Evolutionary conservation across 1,140 invertebrate genomes (phyloP).

Genomic region (Anastatus disparis): DNA sequence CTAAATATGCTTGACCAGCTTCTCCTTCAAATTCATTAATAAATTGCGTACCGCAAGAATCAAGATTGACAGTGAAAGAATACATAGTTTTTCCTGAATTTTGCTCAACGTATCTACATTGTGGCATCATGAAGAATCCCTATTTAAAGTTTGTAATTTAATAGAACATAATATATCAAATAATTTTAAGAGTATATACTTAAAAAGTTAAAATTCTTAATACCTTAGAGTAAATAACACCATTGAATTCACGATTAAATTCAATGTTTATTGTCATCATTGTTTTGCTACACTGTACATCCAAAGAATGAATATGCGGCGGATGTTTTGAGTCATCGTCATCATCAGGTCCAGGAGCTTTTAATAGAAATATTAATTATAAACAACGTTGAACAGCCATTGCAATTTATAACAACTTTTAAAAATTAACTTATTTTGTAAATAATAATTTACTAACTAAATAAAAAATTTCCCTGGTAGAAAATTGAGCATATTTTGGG

Average conservation of each 20-base stretch:
- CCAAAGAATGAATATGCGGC: conserved; percentile 79
- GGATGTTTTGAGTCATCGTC: conserved; percentile 72
- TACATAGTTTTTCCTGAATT: conserved; percentile 77
- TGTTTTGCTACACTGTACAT: conserved; percentile 82
- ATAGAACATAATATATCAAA: too few species aligned
- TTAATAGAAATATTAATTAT: neutral
- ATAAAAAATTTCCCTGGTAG: too few species aligned
- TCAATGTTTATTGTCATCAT: conserved; percentile 85
- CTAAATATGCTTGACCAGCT: conserved; percentile 80
- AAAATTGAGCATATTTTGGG: too few species aligned
- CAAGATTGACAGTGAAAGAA: conserved; percentile 80
- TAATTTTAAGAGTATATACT: too few species aligned
- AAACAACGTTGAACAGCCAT: too few species aligned
- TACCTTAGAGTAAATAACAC: conserved; percentile 84
- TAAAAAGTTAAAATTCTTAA: conserved; percentile 10
- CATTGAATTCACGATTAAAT: conserved; percentile 81
- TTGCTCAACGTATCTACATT: conserved; percentile 78
- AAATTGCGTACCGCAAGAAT: conserved; percentile 84
- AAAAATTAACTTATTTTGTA: too few species aligned
- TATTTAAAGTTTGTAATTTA: conserved; percentile 51
- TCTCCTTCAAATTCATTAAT: conserved; percentile 80
- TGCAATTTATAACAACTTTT: too few species aligned
- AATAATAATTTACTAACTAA: too few species aligned
- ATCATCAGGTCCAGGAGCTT: conserved; percentile 29
- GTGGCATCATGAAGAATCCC: conserved; percentile 77